phyloP scores from a whole-genome alignment of 2,888 invertebrate species.

The Harpalus rufipes region DNA sequence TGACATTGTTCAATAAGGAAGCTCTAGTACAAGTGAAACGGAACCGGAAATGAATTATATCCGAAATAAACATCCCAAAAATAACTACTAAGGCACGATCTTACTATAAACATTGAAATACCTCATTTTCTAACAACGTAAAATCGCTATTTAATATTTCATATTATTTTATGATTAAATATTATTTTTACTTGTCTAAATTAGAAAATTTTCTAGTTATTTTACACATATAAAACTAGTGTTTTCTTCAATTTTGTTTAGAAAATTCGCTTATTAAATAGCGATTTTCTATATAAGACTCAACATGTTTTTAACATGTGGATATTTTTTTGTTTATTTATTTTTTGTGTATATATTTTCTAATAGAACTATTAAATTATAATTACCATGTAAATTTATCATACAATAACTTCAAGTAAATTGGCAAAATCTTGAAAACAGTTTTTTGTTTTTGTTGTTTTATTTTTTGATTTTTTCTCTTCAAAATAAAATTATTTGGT shows the following conservation, averaged over 20 bases:
- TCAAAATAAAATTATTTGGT: conserved; percentile 56
- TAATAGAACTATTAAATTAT: conserved; percentile 53
- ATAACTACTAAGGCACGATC: conserved; percentile 76
- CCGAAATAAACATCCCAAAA: conserved; percentile 70
- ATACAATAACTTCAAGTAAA: conserved; percentile 53
- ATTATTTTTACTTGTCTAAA: conserved; percentile 29
- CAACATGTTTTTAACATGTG: conserved; percentile 60
- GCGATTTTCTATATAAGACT: conserved; percentile 62
- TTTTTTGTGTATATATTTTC: conserved; percentile 45
- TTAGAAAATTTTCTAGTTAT: conserved; percentile 47
- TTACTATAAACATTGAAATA: conserved; percentile 71
- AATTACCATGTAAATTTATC: conserved; percentile 58
- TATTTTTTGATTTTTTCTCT: conserved; percentile 29
- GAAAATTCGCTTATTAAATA: conserved; percentile 58
- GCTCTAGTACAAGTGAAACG: conserved; percentile 59
- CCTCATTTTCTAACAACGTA: conserved; percentile 61
- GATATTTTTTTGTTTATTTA: conserved; percentile 44
- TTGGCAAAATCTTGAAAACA: conserved; percentile 54
- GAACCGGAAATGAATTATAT: conserved; percentile 43
- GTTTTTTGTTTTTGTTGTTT: conserved; percentile 47
- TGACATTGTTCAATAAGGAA: conserved; percentile 60
- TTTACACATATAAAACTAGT: conserved; percentile 59
- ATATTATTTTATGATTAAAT: conserved; percentile 56
- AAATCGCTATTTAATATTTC: conserved; percentile 64
- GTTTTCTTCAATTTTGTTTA: conserved; percentile 50